phyloP scores from a whole-genome alignment of 2,113 vertebrate genomes.

The Lasiurus cinereus region DNA sequence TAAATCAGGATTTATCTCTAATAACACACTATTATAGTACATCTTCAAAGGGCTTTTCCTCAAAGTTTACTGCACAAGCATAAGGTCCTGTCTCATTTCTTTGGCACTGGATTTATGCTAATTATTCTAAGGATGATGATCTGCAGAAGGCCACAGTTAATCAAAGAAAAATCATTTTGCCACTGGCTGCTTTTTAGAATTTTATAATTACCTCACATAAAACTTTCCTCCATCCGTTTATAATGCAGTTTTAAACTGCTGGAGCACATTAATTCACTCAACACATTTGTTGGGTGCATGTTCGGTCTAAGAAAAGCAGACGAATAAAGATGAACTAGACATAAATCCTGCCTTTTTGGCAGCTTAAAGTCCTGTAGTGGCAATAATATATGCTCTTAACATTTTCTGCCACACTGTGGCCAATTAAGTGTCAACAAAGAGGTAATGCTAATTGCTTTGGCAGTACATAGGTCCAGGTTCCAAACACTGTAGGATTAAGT shows the following conservation, averaged over 20 bases:
- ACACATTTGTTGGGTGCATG: background rate
- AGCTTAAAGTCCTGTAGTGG: background rate
- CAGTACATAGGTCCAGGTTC: background rate
- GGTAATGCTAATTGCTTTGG: background rate
- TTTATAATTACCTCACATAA: constrained; percentile 13
- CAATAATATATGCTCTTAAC: background rate
- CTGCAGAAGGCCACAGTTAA: background rate
- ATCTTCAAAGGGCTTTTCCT: background rate
- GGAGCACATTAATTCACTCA: background rate
- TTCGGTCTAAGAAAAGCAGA: background rate
- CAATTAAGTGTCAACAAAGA: background rate
- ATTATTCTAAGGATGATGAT: background rate
- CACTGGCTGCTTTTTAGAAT: constrained; percentile 11
- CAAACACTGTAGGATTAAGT: background rate
- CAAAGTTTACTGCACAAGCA: background rate
- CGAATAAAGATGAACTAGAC: background rate
- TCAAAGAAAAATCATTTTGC: background rate
- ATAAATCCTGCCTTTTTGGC: background rate
- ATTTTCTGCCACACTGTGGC: background rate
- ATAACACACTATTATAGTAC: background rate
- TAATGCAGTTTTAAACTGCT: background rate
- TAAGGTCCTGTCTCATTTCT: background rate
- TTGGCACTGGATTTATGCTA: background rate
- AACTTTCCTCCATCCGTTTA: background rate
- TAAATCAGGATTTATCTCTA: background rate